Evolutionary conservation across 2,888 invertebrate species (phyloP), one percentile per base, ranked within the genome.

Genomic region (Cataglyphis altisquamis): DNA sequence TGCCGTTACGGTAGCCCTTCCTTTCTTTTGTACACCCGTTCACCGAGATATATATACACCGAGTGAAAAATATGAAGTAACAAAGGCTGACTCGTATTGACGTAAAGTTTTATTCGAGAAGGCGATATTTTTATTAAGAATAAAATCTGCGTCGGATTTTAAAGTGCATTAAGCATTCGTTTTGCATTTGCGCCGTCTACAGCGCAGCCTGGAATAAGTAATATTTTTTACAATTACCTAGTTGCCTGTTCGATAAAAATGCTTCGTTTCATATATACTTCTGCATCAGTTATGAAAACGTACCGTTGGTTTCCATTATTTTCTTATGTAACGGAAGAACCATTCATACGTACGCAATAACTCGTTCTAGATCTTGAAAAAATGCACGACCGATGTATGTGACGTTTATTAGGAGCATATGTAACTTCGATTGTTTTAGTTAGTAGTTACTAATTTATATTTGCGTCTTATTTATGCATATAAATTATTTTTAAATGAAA

Each of bases 111-210:
- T 63, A 87, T 64, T 64, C 68, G 32, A 36, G 18, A 21, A 15
- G 57, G 77, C 63, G 18, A n/a, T 3, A 81, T 83, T 81, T 81
- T 83, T 85, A 78, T 77, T 83, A 81, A 52, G n/a, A 45, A 57
- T 21, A 60, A 80, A 82, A 84, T 77, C 84, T 82, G 75, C 62
- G 72, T 55, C 39, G 66, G 82, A 83, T 80, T 77, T 60, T 72
- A 57, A 84, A 75, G 75, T 55, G 32, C 78, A 68, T 62, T 15
- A 15, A 60, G 60, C 60, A 36, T 62, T 62, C 70, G 78, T 60
- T 41, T 29, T 41, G 15, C 18, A n/a, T 52, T 52, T n/a, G 67
- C 29, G 57, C 29, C 57, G 21, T 15, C 21, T 9, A 15, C 48
- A 8, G 36, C 36, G 66, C 12, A 57, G 67, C 41, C 10, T 15